Evolutionary conservation across 1,140 invertebrate genomes (phyloP).

Genomic region (Tetramorium simillimum): DNA sequence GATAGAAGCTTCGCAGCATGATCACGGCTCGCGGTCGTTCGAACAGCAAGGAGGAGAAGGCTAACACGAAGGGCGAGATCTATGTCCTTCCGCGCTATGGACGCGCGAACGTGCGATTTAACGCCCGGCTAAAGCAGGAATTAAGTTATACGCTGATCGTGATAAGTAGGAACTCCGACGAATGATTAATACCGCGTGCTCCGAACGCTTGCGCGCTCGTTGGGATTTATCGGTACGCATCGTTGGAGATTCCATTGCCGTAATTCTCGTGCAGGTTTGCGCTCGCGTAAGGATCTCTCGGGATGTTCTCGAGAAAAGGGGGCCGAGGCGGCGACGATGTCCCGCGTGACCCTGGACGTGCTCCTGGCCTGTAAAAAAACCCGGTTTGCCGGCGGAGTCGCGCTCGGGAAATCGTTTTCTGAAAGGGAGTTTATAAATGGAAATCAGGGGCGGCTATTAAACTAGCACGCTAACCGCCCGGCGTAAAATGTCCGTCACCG

Average conservation of each 20-base stretch:
- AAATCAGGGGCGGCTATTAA: slow-evolving; percentile 36
- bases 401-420: not conserved
- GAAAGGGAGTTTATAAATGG: slow-evolving; percentile 23
- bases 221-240: slow-evolving; percentile 63
- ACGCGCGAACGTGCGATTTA: slow-evolving; percentile 53
- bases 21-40: slow-evolving; percentile 25
- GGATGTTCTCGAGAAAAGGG: not conserved
- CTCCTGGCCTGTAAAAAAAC: slow-evolving; percentile 17
- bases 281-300: slow-evolving; percentile 18
- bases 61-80: slow-evolving; percentile 48
- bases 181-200: slow-evolving; percentile 64
- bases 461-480: not conserved
- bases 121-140: slow-evolving; percentile 52
- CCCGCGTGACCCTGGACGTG: not conserved
- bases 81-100: slow-evolving; percentile 49
- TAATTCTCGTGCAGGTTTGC: slow-evolving; percentile 55
- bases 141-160: slow-evolving; percentile 68
- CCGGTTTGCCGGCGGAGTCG: not conserved
- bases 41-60: not conserved
- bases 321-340: not conserved
- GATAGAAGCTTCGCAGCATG: slow-evolving; percentile 19
- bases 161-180: slow-evolving; percentile 56
- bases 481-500: slow-evolving; percentile 7
- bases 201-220: slow-evolving; percentile 38
- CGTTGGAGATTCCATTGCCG: slow-evolving; percentile 51